phyloP scores from a whole-genome alignment of 2,888 invertebrate species.

The Isoperla grammatica region DNA sequence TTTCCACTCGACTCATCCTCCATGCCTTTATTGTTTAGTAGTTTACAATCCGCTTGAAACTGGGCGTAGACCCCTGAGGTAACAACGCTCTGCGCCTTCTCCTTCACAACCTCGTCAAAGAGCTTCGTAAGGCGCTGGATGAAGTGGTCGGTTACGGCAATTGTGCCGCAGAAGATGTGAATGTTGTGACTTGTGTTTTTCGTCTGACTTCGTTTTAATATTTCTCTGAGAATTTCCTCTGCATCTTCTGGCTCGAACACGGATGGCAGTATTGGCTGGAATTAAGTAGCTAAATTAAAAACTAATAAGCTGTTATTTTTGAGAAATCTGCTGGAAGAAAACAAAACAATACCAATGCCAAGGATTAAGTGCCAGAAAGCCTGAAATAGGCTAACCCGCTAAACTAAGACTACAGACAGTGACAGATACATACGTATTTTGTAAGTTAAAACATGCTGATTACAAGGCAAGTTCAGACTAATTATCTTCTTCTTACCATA shows the following conservation, averaged over 20 bases:
- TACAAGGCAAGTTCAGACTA: too few relatives aligned
- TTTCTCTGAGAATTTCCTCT: conserved; percentile 60
- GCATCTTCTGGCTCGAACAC: conserved; percentile 74
- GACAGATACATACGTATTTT: too few relatives aligned
- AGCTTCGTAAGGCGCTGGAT: conserved; percentile 61
- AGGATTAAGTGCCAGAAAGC: too few relatives aligned
- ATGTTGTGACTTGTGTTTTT: conserved; percentile 42
- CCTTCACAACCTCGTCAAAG: conserved; percentile 59
- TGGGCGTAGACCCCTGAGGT: conserved; percentile 66
- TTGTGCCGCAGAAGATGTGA: conserved; percentile 49
- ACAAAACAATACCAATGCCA: too few relatives aligned
- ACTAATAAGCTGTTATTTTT: conserved; percentile 12
- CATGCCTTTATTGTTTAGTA: conserved; percentile 37
- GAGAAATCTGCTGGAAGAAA: too few relatives aligned
- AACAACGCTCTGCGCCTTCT: conserved; percentile 60
- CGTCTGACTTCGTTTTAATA: conserved; percentile 54
- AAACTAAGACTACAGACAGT: too few relatives aligned
- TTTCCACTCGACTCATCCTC: conserved; percentile 43
- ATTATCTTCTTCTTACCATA: too few relatives aligned
- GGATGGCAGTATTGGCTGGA: conserved; percentile 71
- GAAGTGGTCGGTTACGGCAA: conserved; percentile 54
- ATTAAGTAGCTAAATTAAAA: conserved; percentile 23
- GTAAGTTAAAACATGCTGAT: too few relatives aligned
- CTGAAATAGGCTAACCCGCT: too few relatives aligned
- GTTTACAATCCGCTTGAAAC: conserved; percentile 60